Percentiles rank a stretch among this genome's conserved stretches.
Conservation (phyloP, 2,888 invertebrate genomes). For the Sphaerophoria rueppellii region DNA sequence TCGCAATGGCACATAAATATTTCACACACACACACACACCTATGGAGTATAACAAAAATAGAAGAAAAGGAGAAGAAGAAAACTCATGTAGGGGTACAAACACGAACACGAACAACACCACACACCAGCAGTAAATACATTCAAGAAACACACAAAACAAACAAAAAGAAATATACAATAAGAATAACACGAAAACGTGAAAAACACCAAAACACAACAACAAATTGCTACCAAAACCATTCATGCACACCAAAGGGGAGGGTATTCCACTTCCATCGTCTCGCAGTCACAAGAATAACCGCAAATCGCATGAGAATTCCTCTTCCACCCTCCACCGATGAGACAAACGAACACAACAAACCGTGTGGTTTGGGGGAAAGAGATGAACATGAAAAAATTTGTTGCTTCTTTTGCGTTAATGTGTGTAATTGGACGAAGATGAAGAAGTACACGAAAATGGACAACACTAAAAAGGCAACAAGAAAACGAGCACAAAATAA, state of each 20-base stretch:
- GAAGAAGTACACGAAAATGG: slow-evolving; percentile 73
- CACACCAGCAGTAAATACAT: background rate
- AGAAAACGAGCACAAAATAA: slow-evolving; percentile 47
- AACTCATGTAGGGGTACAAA: slow-evolving; percentile 34
- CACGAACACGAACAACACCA: slow-evolving; percentile 5
- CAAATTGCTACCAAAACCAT: slow-evolving; percentile 46
- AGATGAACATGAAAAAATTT: slow-evolving; percentile 74
- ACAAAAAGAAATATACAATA: slow-evolving; percentile 17
- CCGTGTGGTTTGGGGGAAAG: slow-evolving; percentile 66
- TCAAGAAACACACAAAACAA: background rate
- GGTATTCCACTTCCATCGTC: slow-evolving; percentile 37
- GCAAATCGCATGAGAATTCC: slow-evolving; percentile 59
- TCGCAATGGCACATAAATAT: slow-evolving; percentile 25
- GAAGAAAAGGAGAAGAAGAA: slow-evolving; percentile 5
- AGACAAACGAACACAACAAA: too few relatives aligned
- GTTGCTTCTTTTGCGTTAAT: slow-evolving; percentile 73
- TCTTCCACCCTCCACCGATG: background rate
- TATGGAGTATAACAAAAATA: background rate
- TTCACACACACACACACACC: background rate
- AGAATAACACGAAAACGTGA: slow-evolving; percentile 53
- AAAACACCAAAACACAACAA: slow-evolving; percentile 48
- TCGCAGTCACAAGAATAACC: slow-evolving; percentile 10
- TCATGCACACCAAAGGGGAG: slow-evolving; percentile 56
- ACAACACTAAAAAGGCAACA: slow-evolving; percentile 66
- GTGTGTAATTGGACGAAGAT: slow-evolving; percentile 73